Evolutionary conservation across 2,113 vertebrate species (phyloP).

Genomic region (Notiomystis cincta): DNA sequence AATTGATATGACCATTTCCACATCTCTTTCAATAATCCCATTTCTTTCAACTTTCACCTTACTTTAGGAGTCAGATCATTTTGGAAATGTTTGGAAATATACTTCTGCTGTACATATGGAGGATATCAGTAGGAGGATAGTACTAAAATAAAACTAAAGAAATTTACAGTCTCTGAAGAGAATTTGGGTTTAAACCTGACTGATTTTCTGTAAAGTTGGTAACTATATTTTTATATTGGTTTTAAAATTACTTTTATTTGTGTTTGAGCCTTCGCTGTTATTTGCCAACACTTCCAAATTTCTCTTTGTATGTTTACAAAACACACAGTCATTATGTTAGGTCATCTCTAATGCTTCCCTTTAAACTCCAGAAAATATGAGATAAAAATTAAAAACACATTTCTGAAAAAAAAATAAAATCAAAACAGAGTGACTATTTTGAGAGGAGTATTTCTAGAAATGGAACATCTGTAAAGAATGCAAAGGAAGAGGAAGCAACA

Average conservation of each 20-base stretch:
- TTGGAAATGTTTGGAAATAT: background rate
- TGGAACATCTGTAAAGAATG: background rate
- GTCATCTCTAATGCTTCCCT: background rate
- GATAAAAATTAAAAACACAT: slow-evolving; percentile 20
- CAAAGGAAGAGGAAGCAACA: background rate
- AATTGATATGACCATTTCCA: background rate
- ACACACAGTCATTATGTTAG: background rate
- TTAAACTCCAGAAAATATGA: background rate
- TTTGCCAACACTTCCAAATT: background rate
- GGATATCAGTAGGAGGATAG: background rate
- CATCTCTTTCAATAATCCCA: background rate
- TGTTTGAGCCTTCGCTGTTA: background rate
- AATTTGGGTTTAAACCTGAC: background rate
- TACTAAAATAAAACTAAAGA: background rate
- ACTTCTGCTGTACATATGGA: background rate
- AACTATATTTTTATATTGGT: background rate
- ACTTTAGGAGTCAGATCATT: background rate
- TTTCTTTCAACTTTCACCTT: background rate
- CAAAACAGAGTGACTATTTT: background rate
- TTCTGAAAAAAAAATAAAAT: background rate
- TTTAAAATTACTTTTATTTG: slow-evolving; percentile 6
- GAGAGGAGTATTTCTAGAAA: background rate
- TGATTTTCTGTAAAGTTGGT: background rate
- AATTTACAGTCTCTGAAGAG: background rate
- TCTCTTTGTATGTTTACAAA: background rate